phyloP scores from a whole-genome alignment of 2,888 invertebrate species.

The Morpho achilles region DNA sequence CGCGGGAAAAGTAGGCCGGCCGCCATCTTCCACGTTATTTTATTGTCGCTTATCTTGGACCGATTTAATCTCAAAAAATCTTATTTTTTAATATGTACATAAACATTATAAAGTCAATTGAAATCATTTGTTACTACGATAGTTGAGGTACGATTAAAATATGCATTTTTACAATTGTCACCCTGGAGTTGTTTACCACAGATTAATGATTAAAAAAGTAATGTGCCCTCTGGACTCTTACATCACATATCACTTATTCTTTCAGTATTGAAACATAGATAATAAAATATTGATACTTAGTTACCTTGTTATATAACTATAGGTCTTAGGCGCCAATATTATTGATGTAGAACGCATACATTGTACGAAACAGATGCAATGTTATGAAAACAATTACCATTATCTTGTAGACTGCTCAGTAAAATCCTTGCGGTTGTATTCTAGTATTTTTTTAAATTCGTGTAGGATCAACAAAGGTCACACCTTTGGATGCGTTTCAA shows the following conservation, averaged over 20 bases:
- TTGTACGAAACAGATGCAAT: constrained; percentile 40
- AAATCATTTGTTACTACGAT: no score
- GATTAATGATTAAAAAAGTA: no score
- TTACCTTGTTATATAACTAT: not conserved
- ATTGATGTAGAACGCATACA: constrained; percentile 43
- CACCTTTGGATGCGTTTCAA: constrained; percentile 51
- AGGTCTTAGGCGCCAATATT: constrained; percentile 54
- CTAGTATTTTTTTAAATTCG: constrained; percentile 14
- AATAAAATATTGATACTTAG: not conserved
- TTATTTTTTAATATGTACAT: no score
- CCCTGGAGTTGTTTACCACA: no score
- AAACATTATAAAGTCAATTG: no score
- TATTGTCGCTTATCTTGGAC: constrained; percentile 34
- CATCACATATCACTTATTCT: no score
- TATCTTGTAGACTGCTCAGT: constrained; percentile 31
- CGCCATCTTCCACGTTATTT: constrained; percentile 70
- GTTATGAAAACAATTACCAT: constrained; percentile 54
- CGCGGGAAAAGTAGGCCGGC: constrained; percentile 74
- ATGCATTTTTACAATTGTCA: no score
- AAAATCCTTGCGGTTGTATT: constrained; percentile 16
- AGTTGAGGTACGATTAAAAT: no score
- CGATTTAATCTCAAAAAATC: no score
- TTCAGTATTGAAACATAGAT: no score
- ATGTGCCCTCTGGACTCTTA: no score
- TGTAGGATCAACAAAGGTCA: constrained; percentile 38